Evolutionary conservation across 2,113 vertebrate species (phyloP).

Genomic region (Hippocampus guttulatus): DNA sequence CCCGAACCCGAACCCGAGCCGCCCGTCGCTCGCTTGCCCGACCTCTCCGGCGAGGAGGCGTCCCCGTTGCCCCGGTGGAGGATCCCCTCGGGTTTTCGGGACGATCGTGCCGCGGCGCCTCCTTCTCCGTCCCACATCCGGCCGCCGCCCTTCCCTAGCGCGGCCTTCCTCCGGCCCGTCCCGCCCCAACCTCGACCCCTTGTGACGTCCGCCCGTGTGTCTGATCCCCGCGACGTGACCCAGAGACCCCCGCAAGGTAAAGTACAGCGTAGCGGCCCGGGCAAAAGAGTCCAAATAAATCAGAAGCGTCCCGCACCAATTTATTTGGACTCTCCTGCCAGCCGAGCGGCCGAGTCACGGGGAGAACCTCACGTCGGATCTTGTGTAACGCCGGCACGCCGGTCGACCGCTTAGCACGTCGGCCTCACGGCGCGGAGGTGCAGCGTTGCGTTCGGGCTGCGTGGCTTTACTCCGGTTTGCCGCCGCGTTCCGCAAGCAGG

Average conservation of each 20-base stretch:
- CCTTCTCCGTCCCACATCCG: conserved; percentile 71
- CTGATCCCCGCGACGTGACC: conserved; percentile 73
- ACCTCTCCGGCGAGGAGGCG: conserved; percentile 52
- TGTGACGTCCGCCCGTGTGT: conserved; percentile 61
- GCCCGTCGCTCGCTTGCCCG: conserved; percentile 62
- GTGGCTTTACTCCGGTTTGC: no score
- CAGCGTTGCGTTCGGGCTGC: no score
- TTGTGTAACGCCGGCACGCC: no score
- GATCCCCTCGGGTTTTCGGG: conserved; percentile 56
- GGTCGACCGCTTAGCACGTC: no score
- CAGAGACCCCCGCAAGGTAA: conserved; percentile 84
- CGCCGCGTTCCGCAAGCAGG: no score
- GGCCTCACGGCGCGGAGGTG: no score
- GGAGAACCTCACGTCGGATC: no score
- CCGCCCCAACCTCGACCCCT: conserved; percentile 50
- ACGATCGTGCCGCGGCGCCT: conserved; percentile 60
- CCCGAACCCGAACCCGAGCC: neutral
- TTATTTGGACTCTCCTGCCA: no score
- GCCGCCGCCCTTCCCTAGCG: conserved; percentile 67
- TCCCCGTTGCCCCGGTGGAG: conserved; percentile 67
- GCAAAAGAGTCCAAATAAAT: no score
- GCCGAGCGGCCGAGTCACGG: no score
- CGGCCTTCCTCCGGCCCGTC: conserved; percentile 67
- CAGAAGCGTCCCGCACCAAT: no score
- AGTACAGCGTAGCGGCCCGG: neutral